A percentile compares a stretch with the other conserved stretches of the same genome.
These are phyloP conservation scores for Rhagonycha fulva DNA, from an alignment of 2,888 invertebrate species.

Conservation along the genomic window DNA sequence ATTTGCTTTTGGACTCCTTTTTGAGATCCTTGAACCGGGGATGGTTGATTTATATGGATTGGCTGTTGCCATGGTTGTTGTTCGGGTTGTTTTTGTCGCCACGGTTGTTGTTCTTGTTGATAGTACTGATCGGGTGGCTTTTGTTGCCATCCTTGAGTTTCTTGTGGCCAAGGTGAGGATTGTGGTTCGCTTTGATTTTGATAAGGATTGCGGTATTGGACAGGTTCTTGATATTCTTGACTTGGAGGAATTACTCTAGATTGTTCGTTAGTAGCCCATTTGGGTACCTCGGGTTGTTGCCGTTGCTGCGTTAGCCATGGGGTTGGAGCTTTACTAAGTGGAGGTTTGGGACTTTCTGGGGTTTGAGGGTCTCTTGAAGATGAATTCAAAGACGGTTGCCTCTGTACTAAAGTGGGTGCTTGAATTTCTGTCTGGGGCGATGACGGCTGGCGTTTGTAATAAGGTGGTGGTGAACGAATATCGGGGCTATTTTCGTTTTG, in stretches of 20 bases:
- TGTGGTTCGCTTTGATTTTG: constrained; percentile 41
- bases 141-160: constrained; percentile 14
- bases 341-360: constrained; percentile 50
- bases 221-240: constrained; percentile 45
- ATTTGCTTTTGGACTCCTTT: constrained; percentile 14
- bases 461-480: constrained; percentile 6
- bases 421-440: constrained; percentile 3
- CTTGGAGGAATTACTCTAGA: constrained; percentile 20
- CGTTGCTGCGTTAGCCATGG: constrained; percentile 60
- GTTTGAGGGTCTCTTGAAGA: constrained; percentile 35
- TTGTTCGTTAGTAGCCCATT: constrained; percentile 55
- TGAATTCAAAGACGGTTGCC: constrained; percentile 22
- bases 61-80: constrained; percentile 37
- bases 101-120: constrained; percentile 31
- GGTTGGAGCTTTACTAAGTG: constrained; percentile 62
- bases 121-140: constrained; percentile 42
- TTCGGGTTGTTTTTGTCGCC: constrained; percentile 35
- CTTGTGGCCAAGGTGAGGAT: constrained; percentile 35
- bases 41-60: constrained; percentile 36
- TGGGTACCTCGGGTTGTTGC: constrained; percentile 56
- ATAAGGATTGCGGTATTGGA: constrained; percentile 50
- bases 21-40: constrained; percentile 27
- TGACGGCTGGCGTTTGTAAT: constrained; percentile 20
- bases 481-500: background rate
- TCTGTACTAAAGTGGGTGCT: background rate